Conservation (phyloP, 1,140 invertebrate species). For the Hydropsyche tenuis region DNA sequence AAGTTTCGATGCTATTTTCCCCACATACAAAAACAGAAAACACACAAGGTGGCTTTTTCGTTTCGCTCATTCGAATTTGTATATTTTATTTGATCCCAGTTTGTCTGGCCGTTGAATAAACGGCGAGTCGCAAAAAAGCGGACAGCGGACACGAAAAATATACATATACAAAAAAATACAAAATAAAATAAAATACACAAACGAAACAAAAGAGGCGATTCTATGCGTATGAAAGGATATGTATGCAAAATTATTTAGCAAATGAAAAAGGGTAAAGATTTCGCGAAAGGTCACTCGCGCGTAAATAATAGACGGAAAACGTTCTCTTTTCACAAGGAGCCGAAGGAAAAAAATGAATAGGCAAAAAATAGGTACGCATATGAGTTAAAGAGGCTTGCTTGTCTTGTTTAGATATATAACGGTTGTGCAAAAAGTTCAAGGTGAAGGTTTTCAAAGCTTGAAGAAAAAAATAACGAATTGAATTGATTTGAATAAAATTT, state of each 20-base stretch:
- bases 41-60: too few species aligned
- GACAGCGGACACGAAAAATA: too few species aligned
- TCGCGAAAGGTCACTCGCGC: conserved; percentile 8
- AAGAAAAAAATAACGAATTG: not conserved
- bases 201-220: not conserved
- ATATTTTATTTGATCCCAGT: conserved; percentile 14
- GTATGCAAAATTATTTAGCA: conserved; percentile 28
- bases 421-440: not conserved
- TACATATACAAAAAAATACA: not conserved
- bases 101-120: not conserved
- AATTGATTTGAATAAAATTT: too few species aligned
- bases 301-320: conserved; percentile 31
- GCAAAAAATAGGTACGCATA: not conserved
- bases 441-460: not conserved
- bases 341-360: not conserved
- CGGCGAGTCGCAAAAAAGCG: too few species aligned
- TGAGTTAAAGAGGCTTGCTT: not conserved
- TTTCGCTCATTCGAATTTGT: conserved; percentile 1
- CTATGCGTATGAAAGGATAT: not conserved
- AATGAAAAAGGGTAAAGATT: conserved; percentile 30
- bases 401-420: not conserved
- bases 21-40: too few species aligned
- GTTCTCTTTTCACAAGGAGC: not conserved
- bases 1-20: too few species aligned
- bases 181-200: not conserved